phyloP scores from a whole-genome alignment of 2,888 invertebrate species.

The Chaitophorus viminalis region DNA sequence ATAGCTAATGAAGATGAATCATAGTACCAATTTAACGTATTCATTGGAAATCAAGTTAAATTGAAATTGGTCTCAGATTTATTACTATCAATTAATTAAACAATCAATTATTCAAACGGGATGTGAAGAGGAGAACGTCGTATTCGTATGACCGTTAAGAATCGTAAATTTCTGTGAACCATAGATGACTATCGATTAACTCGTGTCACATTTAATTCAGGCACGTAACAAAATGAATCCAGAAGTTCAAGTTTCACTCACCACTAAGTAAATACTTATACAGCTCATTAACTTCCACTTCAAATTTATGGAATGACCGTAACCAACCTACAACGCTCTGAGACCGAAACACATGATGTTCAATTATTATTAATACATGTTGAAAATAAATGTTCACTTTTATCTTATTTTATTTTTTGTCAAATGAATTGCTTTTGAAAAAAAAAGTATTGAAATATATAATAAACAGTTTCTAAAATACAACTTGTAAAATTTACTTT shows the following conservation, averaged over 20 bases:
- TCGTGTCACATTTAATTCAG: background rate
- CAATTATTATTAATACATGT: background rate
- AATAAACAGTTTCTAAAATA: too few species aligned
- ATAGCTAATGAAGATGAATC: background rate
- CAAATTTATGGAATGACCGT: background rate
- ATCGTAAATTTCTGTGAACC: background rate
- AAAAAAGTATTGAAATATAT: too few species aligned
- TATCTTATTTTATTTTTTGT: background rate
- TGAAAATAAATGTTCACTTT: background rate
- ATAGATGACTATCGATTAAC: background rate
- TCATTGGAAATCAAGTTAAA: background rate
- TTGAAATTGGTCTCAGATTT: slow-evolving; percentile 13
- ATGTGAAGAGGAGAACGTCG: background rate
- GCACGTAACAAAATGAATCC: slow-evolving; percentile 18
- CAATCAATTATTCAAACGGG: background rate
- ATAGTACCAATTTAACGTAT: background rate
- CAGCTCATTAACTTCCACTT: background rate
- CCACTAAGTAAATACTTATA: background rate
- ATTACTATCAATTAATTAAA: slow-evolving; percentile 12
- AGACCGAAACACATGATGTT: background rate
- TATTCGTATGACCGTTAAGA: background rate
- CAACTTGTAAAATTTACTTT: too few species aligned
- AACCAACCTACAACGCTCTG: background rate
- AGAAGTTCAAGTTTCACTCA: background rate
- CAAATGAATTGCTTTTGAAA: too few species aligned